Conservation (phyloP, 2,888 invertebrate species). For the Lordiphosa andalusiaca region DNA sequence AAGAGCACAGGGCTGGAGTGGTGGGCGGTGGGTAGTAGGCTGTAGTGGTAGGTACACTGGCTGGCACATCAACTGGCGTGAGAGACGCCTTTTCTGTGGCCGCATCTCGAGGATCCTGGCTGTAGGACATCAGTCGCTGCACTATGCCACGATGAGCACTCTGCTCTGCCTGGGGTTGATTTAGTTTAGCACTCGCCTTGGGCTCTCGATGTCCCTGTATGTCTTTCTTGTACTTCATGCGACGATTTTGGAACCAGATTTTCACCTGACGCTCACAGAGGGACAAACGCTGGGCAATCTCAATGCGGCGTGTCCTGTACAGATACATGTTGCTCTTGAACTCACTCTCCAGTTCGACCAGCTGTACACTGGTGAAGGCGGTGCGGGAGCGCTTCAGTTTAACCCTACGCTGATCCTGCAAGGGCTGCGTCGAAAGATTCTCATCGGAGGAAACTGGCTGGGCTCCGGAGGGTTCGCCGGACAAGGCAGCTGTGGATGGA, state of each 20-base stretch:
- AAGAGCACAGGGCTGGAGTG: slow-evolving; percentile 20
- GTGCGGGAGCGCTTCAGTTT: slow-evolving; percentile 84
- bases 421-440: slow-evolving; percentile 46
- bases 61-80: slow-evolving; percentile 9
- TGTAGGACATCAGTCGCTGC: slow-evolving; percentile 72
- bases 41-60: background rate
- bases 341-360: slow-evolving; percentile 96
- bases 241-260: slow-evolving; percentile 91
- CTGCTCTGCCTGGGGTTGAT: slow-evolving; percentile 57
- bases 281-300: slow-evolving; percentile 96
- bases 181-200: slow-evolving; percentile 45
- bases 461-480: too few relatives aligned
- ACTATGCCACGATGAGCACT: slow-evolving; percentile 70
- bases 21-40: background rate
- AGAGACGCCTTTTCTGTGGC: slow-evolving; percentile 5
- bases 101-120: slow-evolving; percentile 55
- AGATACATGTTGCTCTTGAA: slow-evolving; percentile 97
- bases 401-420: slow-evolving; percentile 45
- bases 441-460: slow-evolving; percentile 52
- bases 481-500: slow-evolving; percentile 5
- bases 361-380: slow-evolving; percentile 97
- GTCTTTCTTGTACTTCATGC: slow-evolving; percentile 87
- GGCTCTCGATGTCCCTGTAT: slow-evolving; percentile 57
- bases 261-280: slow-evolving; percentile 93
- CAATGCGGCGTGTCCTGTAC: slow-evolving; percentile 94